Evolutionary conservation across 2,113 vertebrate genomes (phyloP).

Genomic region (Ibidorhyncha struthersii): DNA sequence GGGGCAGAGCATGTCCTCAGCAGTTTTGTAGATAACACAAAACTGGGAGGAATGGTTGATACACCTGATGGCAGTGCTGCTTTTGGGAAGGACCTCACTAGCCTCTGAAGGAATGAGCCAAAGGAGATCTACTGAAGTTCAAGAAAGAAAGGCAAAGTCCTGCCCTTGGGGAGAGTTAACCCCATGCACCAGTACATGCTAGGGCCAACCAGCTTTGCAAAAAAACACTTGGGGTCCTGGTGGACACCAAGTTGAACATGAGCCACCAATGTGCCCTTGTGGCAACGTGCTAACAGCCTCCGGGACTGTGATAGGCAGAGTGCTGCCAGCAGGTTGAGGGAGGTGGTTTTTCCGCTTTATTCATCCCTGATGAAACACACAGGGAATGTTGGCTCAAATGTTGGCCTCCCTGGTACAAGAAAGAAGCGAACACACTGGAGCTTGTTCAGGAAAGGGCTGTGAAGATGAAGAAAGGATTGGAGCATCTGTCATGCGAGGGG

Average conservation of each 20-base stretch:
- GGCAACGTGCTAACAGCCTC: background rate
- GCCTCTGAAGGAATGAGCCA: background rate
- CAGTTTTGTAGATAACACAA: background rate
- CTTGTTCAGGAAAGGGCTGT: background rate
- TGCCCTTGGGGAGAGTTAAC: background rate
- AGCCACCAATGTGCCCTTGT: background rate
- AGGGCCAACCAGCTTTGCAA: background rate
- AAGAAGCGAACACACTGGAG: background rate
- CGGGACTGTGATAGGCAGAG: background rate
- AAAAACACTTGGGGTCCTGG: background rate
- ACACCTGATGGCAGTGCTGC: background rate
- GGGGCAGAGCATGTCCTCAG: background rate
- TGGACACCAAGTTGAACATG: fast-evolving
- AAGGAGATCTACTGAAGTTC: background rate
- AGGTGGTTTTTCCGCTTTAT: background rate
- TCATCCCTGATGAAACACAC: background rate
- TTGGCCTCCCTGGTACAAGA: background rate
- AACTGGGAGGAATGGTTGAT: background rate
- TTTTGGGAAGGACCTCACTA: background rate
- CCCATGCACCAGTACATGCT: fast-evolving
- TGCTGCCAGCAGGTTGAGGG: background rate
- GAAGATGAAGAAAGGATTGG: background rate
- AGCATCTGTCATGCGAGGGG: background rate
- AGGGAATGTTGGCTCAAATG: background rate
- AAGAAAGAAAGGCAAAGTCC: background rate